These are phyloP conservation scores for Hippocampus zosterae DNA, from an alignment of 2,113 vertebrate genomes.

Conservation along the genomic window DNA sequence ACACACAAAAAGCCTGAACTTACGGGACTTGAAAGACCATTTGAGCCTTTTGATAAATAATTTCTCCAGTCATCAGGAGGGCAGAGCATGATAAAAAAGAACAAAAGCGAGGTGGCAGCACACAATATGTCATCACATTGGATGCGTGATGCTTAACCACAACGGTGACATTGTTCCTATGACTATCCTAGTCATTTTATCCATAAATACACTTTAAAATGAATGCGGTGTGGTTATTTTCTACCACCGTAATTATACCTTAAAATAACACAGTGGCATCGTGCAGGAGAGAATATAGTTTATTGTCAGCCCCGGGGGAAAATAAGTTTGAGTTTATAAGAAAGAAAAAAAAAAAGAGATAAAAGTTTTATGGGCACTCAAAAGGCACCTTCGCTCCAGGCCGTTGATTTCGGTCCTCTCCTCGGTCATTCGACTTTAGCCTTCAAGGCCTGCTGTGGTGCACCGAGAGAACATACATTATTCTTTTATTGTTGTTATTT, in stretches of 20 bases:
- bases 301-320: conserved; percentile 5
- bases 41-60: conserved; percentile 6
- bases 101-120: not conserved
- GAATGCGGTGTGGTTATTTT: not conserved
- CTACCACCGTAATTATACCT: not conserved
- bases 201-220: not conserved
- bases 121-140: not conserved
- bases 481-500: conserved; percentile 14
- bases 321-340: conserved; percentile 3
- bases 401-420: conserved; percentile 5
- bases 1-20: not conserved
- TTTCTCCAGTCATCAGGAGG: conserved; percentile 2
- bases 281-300: not conserved
- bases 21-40: conserved; percentile 6
- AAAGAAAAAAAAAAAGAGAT: not conserved
- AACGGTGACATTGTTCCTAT: too few species aligned
- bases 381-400: conserved; percentile 7
- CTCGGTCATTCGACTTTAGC: not conserved
- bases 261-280: not conserved
- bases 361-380: conserved; percentile 4
- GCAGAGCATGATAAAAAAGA: not conserved
- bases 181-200: too few species aligned
- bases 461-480: not conserved
- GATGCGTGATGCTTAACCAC: not conserved
- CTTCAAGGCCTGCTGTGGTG: not conserved